Evolutionary conservation across 2,113 vertebrate genomes (phyloP).

Genomic region (Turdus rufiventris): DNA sequence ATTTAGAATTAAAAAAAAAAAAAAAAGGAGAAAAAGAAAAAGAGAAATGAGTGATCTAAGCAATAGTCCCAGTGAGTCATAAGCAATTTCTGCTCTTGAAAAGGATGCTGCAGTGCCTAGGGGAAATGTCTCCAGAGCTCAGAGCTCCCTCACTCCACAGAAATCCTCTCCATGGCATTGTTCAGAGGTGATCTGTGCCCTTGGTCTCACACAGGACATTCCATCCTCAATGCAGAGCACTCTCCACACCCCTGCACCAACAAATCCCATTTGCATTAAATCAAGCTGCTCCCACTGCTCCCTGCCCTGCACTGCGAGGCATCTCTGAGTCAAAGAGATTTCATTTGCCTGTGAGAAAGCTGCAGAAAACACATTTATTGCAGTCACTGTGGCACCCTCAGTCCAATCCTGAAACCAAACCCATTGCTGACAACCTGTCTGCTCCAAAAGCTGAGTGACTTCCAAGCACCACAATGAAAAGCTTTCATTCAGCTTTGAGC

Average conservation of each 20-base stretch:
- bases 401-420: not conserved
- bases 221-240: not conserved
- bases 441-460: not conserved
- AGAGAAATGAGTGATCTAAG: not conserved
- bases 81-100: not conserved
- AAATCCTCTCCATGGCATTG: not conserved
- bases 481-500: not conserved
- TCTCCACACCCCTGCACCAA: not conserved
- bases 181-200: not conserved
- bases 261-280: not conserved
- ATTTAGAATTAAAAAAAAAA: not conserved
- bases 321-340: not conserved
- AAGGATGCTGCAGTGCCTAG: not conserved
- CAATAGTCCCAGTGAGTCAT: not conserved
- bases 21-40: not conserved
- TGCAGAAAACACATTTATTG: not conserved
- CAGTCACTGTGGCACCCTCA: not conserved
- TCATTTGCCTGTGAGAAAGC: not conserved
- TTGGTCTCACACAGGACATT: not conserved
- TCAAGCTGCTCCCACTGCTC: not conserved
- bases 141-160: not conserved
- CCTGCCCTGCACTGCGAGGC: not conserved
- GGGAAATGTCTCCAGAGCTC: not conserved
- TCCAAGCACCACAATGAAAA: not conserved
- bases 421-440: not conserved